Evolutionary conservation across 2,888 invertebrate genomes (phyloP).

Genomic region (Hemicrepidius hirtus): DNA sequence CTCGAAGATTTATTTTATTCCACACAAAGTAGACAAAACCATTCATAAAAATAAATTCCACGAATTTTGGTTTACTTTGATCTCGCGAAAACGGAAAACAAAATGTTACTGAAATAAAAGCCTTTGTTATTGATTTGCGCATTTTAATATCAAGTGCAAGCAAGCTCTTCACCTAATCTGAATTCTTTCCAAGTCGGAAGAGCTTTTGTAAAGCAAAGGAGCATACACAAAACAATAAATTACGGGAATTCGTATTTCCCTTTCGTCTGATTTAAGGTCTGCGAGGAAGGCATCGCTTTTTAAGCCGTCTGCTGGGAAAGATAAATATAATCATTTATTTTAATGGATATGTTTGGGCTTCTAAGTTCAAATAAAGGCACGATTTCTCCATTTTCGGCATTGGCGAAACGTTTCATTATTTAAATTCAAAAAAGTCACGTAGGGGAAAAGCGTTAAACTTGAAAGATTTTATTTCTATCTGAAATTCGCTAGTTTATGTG

Average conservation of each 20-base stretch:
- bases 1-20: neutral
- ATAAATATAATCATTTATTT: conserved; percentile 33
- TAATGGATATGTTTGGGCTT: conserved; percentile 10
- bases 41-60: neutral
- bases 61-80: neutral
- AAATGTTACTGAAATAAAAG: neutral
- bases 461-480: too few species aligned
- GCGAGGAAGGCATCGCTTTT: conserved; percentile 6
- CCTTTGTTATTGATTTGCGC: conserved; percentile 3
- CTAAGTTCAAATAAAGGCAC: conserved; percentile 6
- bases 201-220: conserved; percentile 15
- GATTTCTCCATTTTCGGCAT: neutral
- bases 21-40: neutral
- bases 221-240: conserved; percentile 30
- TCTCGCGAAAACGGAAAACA: neutral
- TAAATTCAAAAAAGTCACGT: too few species aligned
- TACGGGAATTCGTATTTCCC: conserved; percentile 27
- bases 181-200: conserved; percentile 21
- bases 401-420: too few species aligned
- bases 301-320: conserved; percentile 9
- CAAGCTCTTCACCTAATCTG: conserved; percentile 1
- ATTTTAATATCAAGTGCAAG: conserved; percentile 12
- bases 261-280: conserved; percentile 30
- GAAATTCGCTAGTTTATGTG: too few species aligned
- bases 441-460: too few species aligned